Evolutionary conservation across 2,888 invertebrate species (phyloP).

Genomic region (Dolichopus griseipennis): DNA sequence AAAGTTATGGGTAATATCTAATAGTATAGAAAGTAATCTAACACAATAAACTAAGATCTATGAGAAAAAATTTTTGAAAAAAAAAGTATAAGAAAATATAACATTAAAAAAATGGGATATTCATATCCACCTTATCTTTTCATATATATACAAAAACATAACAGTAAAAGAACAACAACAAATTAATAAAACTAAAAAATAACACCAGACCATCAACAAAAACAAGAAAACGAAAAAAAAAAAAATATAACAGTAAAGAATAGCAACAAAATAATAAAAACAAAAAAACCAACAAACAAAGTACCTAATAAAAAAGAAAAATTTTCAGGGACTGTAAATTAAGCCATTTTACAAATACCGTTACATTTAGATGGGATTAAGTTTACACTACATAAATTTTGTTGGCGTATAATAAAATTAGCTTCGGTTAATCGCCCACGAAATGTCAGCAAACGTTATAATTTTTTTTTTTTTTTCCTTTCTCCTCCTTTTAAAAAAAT

Average conservation of each 20-base stretch:
- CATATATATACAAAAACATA: not conserved
- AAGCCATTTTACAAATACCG: conserved; percentile 23
- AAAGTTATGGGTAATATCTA: too few relatives aligned
- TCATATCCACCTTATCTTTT: not conserved
- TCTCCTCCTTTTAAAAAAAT: too few relatives aligned
- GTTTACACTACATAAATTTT: conserved; percentile 37
- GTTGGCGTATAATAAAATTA: conserved; percentile 30
- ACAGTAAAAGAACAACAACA: not conserved
- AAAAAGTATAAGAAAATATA: not conserved
- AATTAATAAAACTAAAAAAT: not conserved
- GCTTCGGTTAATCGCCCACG: conserved; percentile 9
- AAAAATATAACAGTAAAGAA: not conserved
- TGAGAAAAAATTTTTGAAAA: not conserved
- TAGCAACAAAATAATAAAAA: not conserved
- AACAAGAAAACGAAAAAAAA: not conserved
- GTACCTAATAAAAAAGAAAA: conserved; percentile 6
- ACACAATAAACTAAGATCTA: not conserved
- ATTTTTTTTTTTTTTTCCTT: not conserved
- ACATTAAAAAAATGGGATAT: too few relatives aligned
- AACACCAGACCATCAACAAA: not conserved
- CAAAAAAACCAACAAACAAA: not conserved
- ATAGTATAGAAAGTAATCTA: not conserved
- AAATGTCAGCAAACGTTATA: not conserved
- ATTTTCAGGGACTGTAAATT: conserved; percentile 5
- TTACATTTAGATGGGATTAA: conserved; percentile 34